A percentile compares a stretch with the other conserved stretches of the same genome.
phyloP scores from a whole-genome alignment of 2,888 invertebrate species.

The Synergus gifuensis region DNA sequence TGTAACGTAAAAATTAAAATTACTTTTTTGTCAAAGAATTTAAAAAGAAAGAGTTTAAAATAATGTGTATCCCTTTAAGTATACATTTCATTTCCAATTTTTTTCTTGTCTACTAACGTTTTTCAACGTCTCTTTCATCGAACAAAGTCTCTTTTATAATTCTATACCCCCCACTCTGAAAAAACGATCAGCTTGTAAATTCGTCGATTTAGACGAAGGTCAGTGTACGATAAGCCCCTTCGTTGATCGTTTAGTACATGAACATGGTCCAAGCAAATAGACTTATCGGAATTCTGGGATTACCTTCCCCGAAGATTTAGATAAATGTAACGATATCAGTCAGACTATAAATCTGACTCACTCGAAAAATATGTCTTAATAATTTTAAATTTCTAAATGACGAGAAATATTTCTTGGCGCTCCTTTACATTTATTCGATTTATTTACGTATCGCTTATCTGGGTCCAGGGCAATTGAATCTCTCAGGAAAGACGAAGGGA shows the following conservation, averaged over 20 bases:
- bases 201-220: background rate
- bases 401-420: background rate
- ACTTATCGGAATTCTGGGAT: constrained; percentile 1
- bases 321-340: constrained; percentile 10
- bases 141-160: background rate
- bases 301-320: background rate
- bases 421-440: background rate
- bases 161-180: background rate
- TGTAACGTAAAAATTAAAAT: too few relatives aligned
- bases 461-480: background rate
- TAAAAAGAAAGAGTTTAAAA: too few relatives aligned
- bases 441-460: background rate
- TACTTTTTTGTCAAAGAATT: too few relatives aligned
- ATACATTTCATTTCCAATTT: too few relatives aligned
- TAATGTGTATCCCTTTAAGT: too few relatives aligned
- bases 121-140: background rate
- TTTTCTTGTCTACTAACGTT: background rate
- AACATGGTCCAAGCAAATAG: background rate
- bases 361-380: background rate
- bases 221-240: constrained; percentile 2
- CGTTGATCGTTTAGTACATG: background rate
- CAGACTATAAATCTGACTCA: background rate
- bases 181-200: background rate
- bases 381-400: background rate
- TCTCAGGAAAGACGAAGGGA: background rate